Evolutionary conservation across 2,113 vertebrate genomes (phyloP).

Genomic region (Anas platyrhynchos): DNA sequence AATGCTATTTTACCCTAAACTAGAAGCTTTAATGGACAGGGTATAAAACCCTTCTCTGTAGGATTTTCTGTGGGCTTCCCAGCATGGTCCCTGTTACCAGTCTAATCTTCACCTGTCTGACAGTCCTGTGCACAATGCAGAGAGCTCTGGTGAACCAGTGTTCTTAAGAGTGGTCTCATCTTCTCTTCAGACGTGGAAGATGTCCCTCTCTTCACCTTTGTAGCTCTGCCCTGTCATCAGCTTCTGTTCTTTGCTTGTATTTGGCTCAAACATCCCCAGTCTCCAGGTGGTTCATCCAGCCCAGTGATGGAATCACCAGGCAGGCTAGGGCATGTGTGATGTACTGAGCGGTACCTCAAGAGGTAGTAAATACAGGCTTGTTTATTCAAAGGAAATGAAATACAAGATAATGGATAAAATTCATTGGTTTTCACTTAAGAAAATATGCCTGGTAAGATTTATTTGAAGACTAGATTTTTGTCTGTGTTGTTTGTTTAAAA

Average conservation of each 20-base stretch:
- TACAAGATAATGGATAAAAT: constrained; percentile 31
- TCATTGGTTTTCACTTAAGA: background rate
- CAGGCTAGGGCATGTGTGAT: background rate
- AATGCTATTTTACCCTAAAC: background rate
- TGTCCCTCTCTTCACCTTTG: background rate
- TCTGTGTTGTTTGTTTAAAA: background rate
- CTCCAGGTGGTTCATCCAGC: background rate
- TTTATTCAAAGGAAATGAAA: constrained; percentile 51
- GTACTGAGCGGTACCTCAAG: background rate
- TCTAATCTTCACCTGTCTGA: background rate
- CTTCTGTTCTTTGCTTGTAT: background rate
- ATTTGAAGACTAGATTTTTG: background rate
- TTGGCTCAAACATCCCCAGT: background rate
- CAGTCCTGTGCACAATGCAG: background rate
- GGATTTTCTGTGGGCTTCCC: background rate
- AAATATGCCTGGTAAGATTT: constrained; percentile 29
- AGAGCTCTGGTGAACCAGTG: background rate
- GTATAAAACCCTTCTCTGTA: background rate
- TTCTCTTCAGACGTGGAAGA: background rate
- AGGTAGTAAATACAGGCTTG: constrained; percentile 10
- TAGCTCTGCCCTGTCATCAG: background rate
- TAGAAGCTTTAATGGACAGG: background rate
- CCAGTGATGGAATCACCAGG: background rate
- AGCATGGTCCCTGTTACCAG: background rate
- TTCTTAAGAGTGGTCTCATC: background rate